These are phyloP conservation scores for Aegotheles bennettii DNA, from an alignment of 2,113 vertebrate species.

Conservation along the genomic window DNA sequence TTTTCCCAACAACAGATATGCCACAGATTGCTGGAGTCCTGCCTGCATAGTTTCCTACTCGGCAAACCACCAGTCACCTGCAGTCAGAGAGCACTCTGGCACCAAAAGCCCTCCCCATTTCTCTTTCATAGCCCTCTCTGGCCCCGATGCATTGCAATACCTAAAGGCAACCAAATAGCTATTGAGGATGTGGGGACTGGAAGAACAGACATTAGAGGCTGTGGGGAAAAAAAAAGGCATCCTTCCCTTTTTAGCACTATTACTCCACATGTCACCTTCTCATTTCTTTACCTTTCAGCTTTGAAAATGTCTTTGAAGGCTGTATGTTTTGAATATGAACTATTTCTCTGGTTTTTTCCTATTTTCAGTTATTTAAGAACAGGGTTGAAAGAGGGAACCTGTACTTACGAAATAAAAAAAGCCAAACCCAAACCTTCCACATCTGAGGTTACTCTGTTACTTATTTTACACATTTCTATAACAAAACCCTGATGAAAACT, in stretches of 20 bases:
- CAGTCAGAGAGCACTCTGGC: neutral
- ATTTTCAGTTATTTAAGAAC: neutral
- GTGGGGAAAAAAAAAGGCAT: neutral
- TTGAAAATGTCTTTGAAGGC: neutral
- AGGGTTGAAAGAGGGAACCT: neutral
- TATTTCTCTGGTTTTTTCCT: neutral
- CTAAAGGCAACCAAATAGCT: neutral
- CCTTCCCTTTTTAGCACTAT: neutral
- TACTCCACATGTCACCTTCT: neutral
- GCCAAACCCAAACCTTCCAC: neutral
- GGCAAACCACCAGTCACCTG: neutral
- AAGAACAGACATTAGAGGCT: neutral
- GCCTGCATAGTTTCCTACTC: neutral
- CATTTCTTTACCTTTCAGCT: neutral
- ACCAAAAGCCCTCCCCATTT: neutral
- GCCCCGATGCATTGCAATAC: neutral
- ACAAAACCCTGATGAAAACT: neutral
- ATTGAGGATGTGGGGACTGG: no score
- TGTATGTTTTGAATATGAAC: neutral
- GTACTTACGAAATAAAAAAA: neutral
- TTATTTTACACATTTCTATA: neutral
- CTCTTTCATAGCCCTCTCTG: neutral
- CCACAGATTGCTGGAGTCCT: neutral
- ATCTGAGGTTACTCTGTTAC: neutral
- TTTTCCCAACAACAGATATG: neutral